These are phyloP conservation scores for Montipora sp. DNA, from an alignment of 64 coral and sea anemone genomes.

Conservation along the genomic window DNA sequence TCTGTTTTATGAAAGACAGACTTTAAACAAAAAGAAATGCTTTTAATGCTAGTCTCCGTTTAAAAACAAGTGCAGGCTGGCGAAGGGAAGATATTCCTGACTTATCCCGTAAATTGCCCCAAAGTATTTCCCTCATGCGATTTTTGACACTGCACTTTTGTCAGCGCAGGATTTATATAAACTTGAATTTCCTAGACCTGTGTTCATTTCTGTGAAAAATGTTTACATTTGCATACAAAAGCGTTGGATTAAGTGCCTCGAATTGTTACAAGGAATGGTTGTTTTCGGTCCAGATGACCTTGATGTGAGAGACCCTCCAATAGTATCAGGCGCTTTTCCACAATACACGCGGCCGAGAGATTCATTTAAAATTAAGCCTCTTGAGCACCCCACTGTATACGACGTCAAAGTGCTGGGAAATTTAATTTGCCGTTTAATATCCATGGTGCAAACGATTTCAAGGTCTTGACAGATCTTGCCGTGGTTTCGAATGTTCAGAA, in stretches of 20 bases:
- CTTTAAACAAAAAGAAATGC: not conserved
- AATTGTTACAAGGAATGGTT: not conserved
- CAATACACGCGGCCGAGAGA: no score
- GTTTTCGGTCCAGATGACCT: not conserved
- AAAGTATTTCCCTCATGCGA: not conserved
- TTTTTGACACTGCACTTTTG: not conserved
- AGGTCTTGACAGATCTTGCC: no score
- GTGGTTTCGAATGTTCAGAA: no score
- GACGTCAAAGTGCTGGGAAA: no score
- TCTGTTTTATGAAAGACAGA: not conserved
- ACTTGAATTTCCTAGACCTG: not conserved
- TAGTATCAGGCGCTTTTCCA: no score
- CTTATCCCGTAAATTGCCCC: not conserved
- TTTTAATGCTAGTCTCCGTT: slow-evolving; percentile 1
- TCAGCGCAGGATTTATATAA: not conserved
- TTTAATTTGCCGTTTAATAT: no score
- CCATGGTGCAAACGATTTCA: no score
- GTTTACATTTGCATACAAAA: slow-evolving; percentile 25
- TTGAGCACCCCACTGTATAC: no score
- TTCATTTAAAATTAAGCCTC: no score
- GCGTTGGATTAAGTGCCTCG: not conserved
- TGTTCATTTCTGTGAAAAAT: slow-evolving; percentile 6
- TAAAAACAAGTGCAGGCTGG: not conserved
- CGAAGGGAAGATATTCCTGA: not conserved
- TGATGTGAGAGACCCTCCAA: not conserved